Base-by-base conservation (phyloP, 2,888 invertebrate species). In the Allygus modestus region DNA sequence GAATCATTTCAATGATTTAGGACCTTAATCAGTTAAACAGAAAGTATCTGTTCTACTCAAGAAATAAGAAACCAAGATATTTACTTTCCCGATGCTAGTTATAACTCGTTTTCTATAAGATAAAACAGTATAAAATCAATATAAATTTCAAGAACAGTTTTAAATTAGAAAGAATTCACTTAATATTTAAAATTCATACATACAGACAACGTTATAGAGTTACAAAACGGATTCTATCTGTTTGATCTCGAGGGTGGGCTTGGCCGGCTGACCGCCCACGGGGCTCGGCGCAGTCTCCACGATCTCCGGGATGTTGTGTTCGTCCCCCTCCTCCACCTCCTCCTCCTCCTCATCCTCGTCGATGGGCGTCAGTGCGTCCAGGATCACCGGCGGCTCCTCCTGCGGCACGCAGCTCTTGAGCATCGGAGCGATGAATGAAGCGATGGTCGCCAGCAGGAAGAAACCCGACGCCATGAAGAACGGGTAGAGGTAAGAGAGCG, bases 401-500 rank as follows among this genome's bases (percentile, higher is more conserved):
- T 91, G 91, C 89, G 92, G 92, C 86, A 88, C 87, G 77, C 89
- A 92, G 86, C 93, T 91, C 89, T 93, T 94, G 89, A 96, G 92
- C 87, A 94, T 92, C 0, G 97, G 97, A 81, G 96, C 96, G 88
- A 95, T 91, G 89, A 97, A 97, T 88, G 97, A 98, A 28, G 97
- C 95, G 23, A 96, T 88, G 0, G 98, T 96, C 15, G 98, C 95
- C 11, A 97, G 90, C 37, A 96, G 93, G 91, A 99, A 97, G 90
- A 98, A 94, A 0, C 93, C 94, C 2, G 97, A 97, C 1, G 98
- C 98, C 92, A 98, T 96, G 89, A 94, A 97, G 92, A 99, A 99
- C 15, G 98, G 96, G 51, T 96, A 93, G 89, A 95, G 94, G 90
- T 98, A 99, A 86, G 94, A 94, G 43, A 88, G 84, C 0, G 98